Conservation (phyloP, 2,888 invertebrate species). For the Rhorus exstirpatorius region DNA sequence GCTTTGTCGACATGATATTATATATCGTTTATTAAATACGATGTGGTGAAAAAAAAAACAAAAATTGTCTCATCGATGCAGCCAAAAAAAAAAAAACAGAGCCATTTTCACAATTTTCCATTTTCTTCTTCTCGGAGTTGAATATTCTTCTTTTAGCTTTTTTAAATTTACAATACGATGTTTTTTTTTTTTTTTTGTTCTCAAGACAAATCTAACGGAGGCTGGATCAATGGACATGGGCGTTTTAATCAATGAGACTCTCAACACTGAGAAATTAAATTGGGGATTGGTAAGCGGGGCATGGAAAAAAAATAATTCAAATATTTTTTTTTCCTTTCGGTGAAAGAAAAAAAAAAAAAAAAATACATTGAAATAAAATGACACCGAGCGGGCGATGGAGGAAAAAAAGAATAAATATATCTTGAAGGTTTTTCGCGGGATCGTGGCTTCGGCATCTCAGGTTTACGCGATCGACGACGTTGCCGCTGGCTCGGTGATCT, state of each 20-base stretch:
- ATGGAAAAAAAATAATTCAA: neutral
- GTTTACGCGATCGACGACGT: conserved; percentile 84
- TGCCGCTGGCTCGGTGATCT: conserved; percentile 82
- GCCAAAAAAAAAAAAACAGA: no score
- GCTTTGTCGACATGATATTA: no score
- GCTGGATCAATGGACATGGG: conserved; percentile 71
- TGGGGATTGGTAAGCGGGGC: conserved; percentile 84
- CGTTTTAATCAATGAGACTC: conserved; percentile 72
- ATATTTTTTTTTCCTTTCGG: conserved; percentile 25
- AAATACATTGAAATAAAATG: no score
- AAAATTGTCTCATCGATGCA: conserved; percentile 23
- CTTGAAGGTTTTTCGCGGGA: conserved; percentile 84
- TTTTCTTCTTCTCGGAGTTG: neutral
- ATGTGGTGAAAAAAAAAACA: no score
- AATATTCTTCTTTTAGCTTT: neutral
- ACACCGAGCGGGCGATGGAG: no score
- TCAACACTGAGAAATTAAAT: conserved; percentile 74
- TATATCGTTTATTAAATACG: no score
- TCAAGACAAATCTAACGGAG: conserved; percentile 80
- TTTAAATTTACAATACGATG: neutral
- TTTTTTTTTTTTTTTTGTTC: conserved; percentile 63
- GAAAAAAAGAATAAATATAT: neutral
- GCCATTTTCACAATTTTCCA: no score
- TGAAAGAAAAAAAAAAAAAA: no score
- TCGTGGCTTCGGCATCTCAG: conserved; percentile 85